Conservation (phyloP, 2,113 vertebrate species). For the Gorsachius goisagi region DNA sequence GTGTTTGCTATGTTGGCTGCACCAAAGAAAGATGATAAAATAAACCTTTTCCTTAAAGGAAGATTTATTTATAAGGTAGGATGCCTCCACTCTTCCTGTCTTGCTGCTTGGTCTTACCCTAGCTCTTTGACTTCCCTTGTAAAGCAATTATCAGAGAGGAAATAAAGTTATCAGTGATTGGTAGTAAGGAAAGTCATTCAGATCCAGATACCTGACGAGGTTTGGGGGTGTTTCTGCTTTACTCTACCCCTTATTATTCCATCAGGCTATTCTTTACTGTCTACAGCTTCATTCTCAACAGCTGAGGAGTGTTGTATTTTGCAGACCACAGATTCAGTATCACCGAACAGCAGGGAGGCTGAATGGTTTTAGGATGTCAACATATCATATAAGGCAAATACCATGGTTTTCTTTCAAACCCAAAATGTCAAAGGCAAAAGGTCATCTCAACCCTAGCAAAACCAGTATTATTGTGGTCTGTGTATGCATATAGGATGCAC, state of each 20-base stretch:
- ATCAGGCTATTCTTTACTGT: not conserved
- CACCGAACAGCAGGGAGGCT: not conserved
- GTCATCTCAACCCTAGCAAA: not conserved
- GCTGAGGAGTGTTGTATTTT: not conserved
- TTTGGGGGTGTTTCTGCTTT: not conserved
- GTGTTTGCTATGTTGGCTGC: not conserved
- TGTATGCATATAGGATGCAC: accelerated
- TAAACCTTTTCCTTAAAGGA: not conserved
- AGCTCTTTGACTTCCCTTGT: not conserved
- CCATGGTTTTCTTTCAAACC: not conserved
- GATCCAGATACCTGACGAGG: not conserved
- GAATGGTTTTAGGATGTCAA: not conserved
- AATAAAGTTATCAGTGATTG: not conserved
- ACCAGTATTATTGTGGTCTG: not conserved
- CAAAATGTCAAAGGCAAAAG: not conserved
- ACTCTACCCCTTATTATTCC: not conserved
- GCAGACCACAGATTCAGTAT: not conserved
- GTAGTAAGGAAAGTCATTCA: not conserved
- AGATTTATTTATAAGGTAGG: not conserved
- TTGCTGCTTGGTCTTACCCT: not conserved
- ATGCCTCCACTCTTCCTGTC: not conserved
- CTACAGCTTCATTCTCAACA: not conserved
- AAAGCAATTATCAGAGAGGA: not conserved
- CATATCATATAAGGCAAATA: not conserved
- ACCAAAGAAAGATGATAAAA: not conserved